A percentile compares a stretch with the other conserved stretches of the same genome.
phyloP scores from a whole-genome alignment of 2,888 invertebrate species.

The Cheilosia scutellata region DNA sequence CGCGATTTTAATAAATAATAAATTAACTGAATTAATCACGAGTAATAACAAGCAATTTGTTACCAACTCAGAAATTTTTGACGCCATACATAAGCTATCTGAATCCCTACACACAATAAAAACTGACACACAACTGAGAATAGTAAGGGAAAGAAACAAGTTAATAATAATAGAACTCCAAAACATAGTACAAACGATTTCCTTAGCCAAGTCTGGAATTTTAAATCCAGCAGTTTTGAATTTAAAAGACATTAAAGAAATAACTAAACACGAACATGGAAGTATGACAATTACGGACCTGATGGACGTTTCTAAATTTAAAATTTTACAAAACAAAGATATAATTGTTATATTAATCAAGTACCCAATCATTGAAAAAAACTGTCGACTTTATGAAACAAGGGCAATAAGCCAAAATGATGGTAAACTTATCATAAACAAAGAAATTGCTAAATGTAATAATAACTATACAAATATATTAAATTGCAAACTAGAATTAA shows the following conservation, averaged over 20 bases:
- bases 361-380: too few species aligned
- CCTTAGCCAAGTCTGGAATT: not conserved
- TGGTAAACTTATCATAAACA: too few species aligned
- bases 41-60: slow-evolving; percentile 10
- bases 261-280: slow-evolving; percentile 14
- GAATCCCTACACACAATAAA: slow-evolving; percentile 6
- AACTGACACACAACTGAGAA: not conserved
- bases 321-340: slow-evolving; percentile 28
- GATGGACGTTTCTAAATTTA: slow-evolving; percentile 26
- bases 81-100: not conserved
- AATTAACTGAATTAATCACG: slow-evolving; percentile 19
- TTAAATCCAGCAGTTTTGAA: slow-evolving; percentile 15
- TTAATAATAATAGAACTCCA: slow-evolving; percentile 19
- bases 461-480: too few species aligned
- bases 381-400: too few species aligned
- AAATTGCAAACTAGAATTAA: too few species aligned
- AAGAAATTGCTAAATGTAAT: too few species aligned
- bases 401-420: too few species aligned
- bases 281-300: slow-evolving; percentile 11
- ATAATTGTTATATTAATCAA: not conserved
- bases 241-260: not conserved
- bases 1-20: slow-evolving; percentile 22
- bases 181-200: slow-evolving; percentile 5
- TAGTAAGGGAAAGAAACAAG: slow-evolving; percentile 12
- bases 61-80: not conserved